Base-by-base conservation (phyloP, 2,113 vertebrate genomes). In the Donacobius atricapilla region DNA sequence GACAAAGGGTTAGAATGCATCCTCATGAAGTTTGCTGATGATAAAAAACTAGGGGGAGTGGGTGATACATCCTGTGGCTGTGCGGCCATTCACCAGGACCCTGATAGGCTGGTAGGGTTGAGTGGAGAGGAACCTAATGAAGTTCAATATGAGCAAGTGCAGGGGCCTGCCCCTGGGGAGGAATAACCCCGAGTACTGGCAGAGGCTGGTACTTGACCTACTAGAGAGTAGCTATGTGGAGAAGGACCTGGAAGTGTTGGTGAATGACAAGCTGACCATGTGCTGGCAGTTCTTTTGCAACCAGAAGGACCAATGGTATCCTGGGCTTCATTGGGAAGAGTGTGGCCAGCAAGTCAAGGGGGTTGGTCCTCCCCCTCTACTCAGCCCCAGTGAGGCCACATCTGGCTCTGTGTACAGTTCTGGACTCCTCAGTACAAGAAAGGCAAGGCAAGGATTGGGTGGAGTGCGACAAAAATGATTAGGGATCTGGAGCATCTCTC, bases 231-330 rank as follows among this genome's bases (percentile, higher is more conserved):
- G 10, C 3, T 70, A 16, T 40, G 20, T 30, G 35, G 35, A 63
- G 48, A 54, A 64, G 35, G 17, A 56, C 33, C 16, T 22, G 30
- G 24, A 16, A 47, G 24, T 25, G 30, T 13, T 47, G 24, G 23
- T 47, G 30, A 39, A 40, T 21, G n/a, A 70, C 13, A 70, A 63
- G 48, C 24, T 70, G 56, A 54, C 9, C 9, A 3, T n/a, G 15
- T n/a, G 13, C 40, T 0, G 0, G 30, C 20, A 35, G 30, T 19
- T 20, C n/a, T 53, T 8, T 40, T 47, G 40, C 25, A 69, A 33
- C 9, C 30, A 30, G 30, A 39, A 48, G 13, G 9, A 56, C 30
- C 16, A 21, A 9, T 17, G 16, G 20, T 48, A 35, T 24, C 23
- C n/a, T 47, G 47, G 19, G 30, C 2, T 20, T 45, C 47, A 9